Evolutionary conservation across 2,888 invertebrate species (phyloP).

Genomic region (Furcula furcula): DNA sequence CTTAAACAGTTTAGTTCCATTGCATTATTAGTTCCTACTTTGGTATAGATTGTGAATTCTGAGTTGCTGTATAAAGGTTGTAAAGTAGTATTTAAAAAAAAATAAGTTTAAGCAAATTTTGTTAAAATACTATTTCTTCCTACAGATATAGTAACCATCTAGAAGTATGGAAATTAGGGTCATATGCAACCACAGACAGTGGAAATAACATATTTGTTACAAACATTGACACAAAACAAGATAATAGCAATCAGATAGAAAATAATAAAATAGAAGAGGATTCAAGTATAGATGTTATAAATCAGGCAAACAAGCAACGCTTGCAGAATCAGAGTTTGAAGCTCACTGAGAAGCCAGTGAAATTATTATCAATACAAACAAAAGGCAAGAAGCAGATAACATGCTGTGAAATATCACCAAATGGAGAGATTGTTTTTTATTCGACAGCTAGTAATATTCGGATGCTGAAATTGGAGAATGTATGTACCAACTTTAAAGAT

Average conservation of each 20-base stretch:
- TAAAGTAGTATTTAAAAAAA: too few species aligned
- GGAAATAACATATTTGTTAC: slow-evolving; percentile 70
- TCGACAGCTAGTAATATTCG: slow-evolving; percentile 85
- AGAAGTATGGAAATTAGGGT: slow-evolving; percentile 79
- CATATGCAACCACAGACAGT: slow-evolving; percentile 79
- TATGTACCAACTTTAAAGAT: too few species aligned
- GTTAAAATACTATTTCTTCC: too few species aligned
- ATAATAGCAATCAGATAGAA: slow-evolving; percentile 20
- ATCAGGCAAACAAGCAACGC: slow-evolving; percentile 33
- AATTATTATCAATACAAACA: slow-evolving; percentile 85
- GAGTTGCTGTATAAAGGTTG: too few species aligned
- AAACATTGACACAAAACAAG: slow-evolving; percentile 32
- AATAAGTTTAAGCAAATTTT: too few species aligned
- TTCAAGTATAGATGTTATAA: slow-evolving; percentile 44
- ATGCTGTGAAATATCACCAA: slow-evolving; percentile 86
- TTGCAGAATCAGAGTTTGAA: slow-evolving; percentile 49
- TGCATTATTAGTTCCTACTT: too few species aligned
- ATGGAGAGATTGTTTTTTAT: slow-evolving; percentile 88
- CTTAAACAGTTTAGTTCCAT: too few species aligned
- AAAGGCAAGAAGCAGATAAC: slow-evolving; percentile 85
- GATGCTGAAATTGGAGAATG: slow-evolving; percentile 84
- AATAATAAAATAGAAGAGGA: slow-evolving; percentile 51
- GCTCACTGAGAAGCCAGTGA: slow-evolving; percentile 82
- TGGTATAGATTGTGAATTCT: too few species aligned
- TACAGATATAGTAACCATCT: slow-evolving; percentile 77